A percentile compares a stretch with the other conserved stretches of the same genome.
Evolutionary conservation across 1,140 invertebrate genomes (phyloP).

Genomic region (Carcinoscorpius rotundicauda): DNA sequence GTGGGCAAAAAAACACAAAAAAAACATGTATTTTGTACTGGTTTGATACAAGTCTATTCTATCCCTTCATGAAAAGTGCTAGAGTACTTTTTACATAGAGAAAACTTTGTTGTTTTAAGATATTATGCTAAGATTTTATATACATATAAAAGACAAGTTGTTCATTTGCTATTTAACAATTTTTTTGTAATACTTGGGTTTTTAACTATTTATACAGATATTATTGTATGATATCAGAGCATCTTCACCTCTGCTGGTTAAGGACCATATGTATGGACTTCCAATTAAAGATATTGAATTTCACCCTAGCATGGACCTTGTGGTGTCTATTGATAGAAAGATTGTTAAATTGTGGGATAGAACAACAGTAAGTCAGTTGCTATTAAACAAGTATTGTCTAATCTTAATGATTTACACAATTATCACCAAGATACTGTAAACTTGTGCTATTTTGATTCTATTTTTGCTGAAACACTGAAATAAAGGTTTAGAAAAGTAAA

Average conservation of each 20-base stretch:
- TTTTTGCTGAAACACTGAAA: no score
- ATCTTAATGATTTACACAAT: slow-evolving; percentile 83
- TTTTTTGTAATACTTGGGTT: background rate
- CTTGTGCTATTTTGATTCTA: no score
- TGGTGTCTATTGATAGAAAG: slow-evolving; percentile 83
- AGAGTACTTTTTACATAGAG: background rate
- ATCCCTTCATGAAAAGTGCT: no score
- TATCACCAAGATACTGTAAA: background rate
- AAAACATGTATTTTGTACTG: no score
- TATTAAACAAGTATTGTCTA: slow-evolving; percentile 64
- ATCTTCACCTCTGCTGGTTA: slow-evolving; percentile 70
- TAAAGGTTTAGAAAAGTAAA: no score
- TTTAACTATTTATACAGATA: slow-evolving; percentile 36
- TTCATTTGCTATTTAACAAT: no score
- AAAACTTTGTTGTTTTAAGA: slow-evolving; percentile 5
- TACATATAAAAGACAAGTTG: background rate
- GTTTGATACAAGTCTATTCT: no score
- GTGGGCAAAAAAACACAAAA: no score
- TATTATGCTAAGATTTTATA: background rate
- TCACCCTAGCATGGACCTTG: slow-evolving; percentile 51
- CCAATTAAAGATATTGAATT: slow-evolving; percentile 86
- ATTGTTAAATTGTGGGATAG: slow-evolving; percentile 93
- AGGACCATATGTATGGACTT: slow-evolving; percentile 89
- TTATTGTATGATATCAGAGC: slow-evolving; percentile 90
- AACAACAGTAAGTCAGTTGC: slow-evolving; percentile 81